Conservation (phyloP, 2,797 vertebrate species). For the Columba guinea region DNA sequence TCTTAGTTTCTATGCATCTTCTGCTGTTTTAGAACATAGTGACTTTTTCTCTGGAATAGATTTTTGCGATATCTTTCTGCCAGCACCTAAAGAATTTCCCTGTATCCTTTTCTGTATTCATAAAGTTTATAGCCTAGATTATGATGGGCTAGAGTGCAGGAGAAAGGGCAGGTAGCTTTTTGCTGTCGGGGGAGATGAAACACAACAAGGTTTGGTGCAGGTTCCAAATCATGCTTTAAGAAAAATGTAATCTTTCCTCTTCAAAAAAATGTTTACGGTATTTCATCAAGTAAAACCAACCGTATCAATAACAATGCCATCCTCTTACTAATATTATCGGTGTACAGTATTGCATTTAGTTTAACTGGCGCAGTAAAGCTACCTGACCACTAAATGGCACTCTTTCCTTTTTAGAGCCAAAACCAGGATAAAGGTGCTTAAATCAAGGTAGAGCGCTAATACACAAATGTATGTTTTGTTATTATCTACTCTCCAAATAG, state of each 20-base stretch:
- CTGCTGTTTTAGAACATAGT: background rate
- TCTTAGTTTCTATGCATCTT: background rate
- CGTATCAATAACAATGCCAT: background rate
- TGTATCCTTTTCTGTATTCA: background rate
- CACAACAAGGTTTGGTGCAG: background rate
- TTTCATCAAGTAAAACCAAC: background rate
- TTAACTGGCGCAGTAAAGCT: background rate
- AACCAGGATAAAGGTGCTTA: background rate
- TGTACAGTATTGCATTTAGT: background rate
- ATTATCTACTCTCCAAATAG: background rate
- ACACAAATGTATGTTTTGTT: background rate
- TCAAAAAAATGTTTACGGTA: background rate
- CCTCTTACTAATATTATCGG: background rate
- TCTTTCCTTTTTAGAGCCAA: constrained; percentile 1
- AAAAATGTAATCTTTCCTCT: background rate
- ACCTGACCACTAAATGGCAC: constrained; percentile 36
- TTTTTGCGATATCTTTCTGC: background rate
- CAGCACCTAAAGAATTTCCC: background rate
- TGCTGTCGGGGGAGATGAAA: background rate
- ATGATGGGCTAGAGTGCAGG: background rate
- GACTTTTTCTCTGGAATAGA: background rate
- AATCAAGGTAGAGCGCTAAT: background rate
- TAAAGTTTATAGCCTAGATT: background rate
- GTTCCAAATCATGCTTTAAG: background rate
- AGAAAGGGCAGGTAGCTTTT: background rate